Evolutionary conservation across 2,888 invertebrate genomes (phyloP).

Genomic region (Drosophila differens): DNA sequence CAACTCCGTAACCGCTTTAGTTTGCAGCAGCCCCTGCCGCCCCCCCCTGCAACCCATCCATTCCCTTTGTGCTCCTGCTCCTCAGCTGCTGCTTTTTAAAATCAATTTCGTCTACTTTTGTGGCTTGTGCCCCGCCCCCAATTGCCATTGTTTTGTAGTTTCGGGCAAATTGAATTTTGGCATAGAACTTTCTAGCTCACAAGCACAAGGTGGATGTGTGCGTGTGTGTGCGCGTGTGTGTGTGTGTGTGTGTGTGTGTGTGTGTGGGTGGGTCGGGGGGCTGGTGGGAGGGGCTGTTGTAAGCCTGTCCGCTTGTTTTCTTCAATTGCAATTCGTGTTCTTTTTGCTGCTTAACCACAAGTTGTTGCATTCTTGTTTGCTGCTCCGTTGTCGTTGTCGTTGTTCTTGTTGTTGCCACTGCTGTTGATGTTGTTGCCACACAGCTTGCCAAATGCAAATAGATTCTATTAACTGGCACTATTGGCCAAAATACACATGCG

Average conservation of each 20-base stretch:
- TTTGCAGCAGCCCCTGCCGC: background rate
- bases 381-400: conserved; percentile 17
- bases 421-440: conserved; percentile 1
- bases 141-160: conserved; percentile 71
- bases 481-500: conserved; percentile 21
- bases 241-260: no score
- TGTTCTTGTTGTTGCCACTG: conserved; percentile 9
- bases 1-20: conserved; percentile 30
- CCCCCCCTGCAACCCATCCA: no score
- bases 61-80: background rate
- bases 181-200: conserved; percentile 59
- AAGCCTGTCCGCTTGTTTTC: conserved; percentile 44
- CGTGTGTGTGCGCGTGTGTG: background rate
- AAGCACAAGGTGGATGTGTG: background rate
- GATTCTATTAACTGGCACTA: conserved; percentile 35
- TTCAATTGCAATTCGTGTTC: conserved; percentile 62
- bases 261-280: background rate
- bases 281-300: background rate
- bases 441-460: conserved; percentile 37
- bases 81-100: conserved; percentile 70
- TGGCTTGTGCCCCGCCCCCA: conserved; percentile 34
- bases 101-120: conserved; percentile 79
- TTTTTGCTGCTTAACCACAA: conserved; percentile 60
- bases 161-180: conserved; percentile 74
- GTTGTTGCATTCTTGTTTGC: conserved; percentile 61